These are phyloP conservation scores for Tortricodes alternella DNA, from an alignment of 2,888 invertebrate genomes.

Conservation along the genomic window DNA sequence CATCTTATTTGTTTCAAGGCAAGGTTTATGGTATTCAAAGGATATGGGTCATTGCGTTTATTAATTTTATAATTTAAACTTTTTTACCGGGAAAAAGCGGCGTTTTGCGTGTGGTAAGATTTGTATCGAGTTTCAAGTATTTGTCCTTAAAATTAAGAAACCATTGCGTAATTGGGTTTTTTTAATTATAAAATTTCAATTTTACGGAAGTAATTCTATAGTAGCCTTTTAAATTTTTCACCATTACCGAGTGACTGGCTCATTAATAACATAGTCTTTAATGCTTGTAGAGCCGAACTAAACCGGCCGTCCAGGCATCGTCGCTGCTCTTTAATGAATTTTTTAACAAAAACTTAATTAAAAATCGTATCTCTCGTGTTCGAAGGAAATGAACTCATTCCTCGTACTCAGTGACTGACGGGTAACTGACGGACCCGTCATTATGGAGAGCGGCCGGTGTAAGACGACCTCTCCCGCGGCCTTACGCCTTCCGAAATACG, in stretches of 20 bases:
- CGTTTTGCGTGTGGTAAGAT: slow-evolving; percentile 7
- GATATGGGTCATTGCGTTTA: not conserved
- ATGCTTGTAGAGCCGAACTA: slow-evolving; percentile 62
- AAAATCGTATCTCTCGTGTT: slow-evolving; percentile 80
- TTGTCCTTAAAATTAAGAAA: slow-evolving; percentile 22
- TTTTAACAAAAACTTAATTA: slow-evolving; percentile 83
- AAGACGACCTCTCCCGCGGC: slow-evolving; percentile 53
- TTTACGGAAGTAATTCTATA: slow-evolving; percentile 54
- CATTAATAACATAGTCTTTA: slow-evolving; percentile 77
- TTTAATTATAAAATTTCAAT: slow-evolving; percentile 48
- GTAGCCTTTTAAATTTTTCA: slow-evolving; percentile 57
- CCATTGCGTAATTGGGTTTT: slow-evolving; percentile 19
- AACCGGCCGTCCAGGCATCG: slow-evolving; percentile 59
- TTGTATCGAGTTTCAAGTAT: slow-evolving; percentile 3
- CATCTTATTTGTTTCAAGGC: too few relatives aligned
- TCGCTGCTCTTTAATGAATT: slow-evolving; percentile 76
- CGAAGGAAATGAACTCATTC: slow-evolving; percentile 83
- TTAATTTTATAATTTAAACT: not conserved
- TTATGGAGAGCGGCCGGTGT: slow-evolving; percentile 62
- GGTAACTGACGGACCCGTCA: slow-evolving; percentile 74
- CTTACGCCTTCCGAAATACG: slow-evolving; percentile 48
- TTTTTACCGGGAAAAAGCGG: not conserved
- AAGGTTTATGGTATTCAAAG: not conserved
- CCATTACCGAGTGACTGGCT: slow-evolving; percentile 57
- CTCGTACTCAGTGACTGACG: slow-evolving; percentile 76